Base-by-base conservation (phyloP, 1,140 invertebrate genomes). In the Pseudomyrmex gracilis region DNA sequence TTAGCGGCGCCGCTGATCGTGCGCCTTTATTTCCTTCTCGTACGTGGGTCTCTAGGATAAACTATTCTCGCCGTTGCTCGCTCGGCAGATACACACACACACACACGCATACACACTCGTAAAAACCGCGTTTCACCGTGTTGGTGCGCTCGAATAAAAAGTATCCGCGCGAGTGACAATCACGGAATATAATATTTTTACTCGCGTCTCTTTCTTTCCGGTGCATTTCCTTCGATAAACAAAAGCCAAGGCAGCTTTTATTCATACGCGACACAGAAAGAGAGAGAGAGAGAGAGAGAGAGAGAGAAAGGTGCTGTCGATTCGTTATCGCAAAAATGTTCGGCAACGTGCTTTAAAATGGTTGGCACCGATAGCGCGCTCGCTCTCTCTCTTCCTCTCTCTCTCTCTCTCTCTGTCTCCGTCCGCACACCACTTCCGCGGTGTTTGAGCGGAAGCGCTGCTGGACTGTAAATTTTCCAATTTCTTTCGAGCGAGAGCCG, bases 1-100 rank as follows among this genome's bases (percentile, higher is more conserved):
- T 83, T 94, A 58, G 91, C 93, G 13, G 64, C 92, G 9, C 93
- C 93, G 22, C 68, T 94, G 43, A 88, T 94, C 77, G 77, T 74
- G 10, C 90, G 87, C 51, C 43, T 91, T 49, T 87, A 93, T 43
- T 58, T 89, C 7, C 58, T 91, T 22, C 76, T 93, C 51, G 93
- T 94, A 92, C 17, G 93, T 91, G 87, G n/a, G n/a, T 8, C n/a
- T n/a, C 15, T 13, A 17, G 2, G 43, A 58, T 77, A 45, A 77
- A 55, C 74, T 70, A 43, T 68, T 24, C 9, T 43, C 9, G 10
- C 43, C 53, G n/a, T 34, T 9, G 10, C 43, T 8, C n/a, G n/a
- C 15, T 34, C 15, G 20, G 17, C 4, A 63, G 55, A 45, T 10
- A 47, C 3, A n/a, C 70, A 20, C 5, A 55, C 34, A 20, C 8